A percentile compares a stretch with the other conserved stretches of the same genome.
phyloP scores from a whole-genome alignment of 2,797 vertebrate species.

The Macropodus opercularis region DNA sequence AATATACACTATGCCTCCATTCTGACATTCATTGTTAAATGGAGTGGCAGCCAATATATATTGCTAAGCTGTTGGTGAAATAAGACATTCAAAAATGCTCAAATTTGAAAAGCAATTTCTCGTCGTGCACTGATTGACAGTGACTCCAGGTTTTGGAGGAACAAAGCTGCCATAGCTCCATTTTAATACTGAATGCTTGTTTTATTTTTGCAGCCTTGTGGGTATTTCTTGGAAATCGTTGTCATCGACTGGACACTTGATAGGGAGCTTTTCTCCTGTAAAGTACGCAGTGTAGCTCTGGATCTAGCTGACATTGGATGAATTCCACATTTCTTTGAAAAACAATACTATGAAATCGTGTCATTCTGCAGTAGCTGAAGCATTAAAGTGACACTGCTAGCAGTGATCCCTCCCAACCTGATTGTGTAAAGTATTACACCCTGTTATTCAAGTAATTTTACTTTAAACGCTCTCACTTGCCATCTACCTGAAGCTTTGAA shows the following conservation, averaged over 20 bases:
- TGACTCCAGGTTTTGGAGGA: constrained; percentile 23
- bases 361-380: background rate
- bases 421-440: too few species aligned
- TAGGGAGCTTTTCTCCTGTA: background rate
- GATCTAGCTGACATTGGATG: background rate
- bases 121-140: constrained; percentile 33
- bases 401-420: too few species aligned
- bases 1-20: constrained; percentile 50
- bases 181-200: background rate
- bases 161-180: constrained; percentile 12
- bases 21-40: constrained; percentile 64
- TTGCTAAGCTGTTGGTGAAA: constrained; percentile 58
- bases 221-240: constrained; percentile 10
- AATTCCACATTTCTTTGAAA: background rate
- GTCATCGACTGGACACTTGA: constrained; percentile 3
- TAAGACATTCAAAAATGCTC: constrained; percentile 57
- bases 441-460: too few species aligned
- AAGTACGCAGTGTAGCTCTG: background rate
- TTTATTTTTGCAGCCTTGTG: constrained; percentile 5
- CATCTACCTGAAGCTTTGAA: too few species aligned
- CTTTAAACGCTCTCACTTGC: too few species aligned
- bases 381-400: background rate
- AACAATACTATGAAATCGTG: background rate
- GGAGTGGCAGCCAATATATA: constrained; percentile 49
- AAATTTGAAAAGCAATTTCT: constrained; percentile 47